These are phyloP conservation scores for Drosophila trapezifrons DNA, from an alignment of 1,140 invertebrate genomes.

Conservation along the genomic window DNA sequence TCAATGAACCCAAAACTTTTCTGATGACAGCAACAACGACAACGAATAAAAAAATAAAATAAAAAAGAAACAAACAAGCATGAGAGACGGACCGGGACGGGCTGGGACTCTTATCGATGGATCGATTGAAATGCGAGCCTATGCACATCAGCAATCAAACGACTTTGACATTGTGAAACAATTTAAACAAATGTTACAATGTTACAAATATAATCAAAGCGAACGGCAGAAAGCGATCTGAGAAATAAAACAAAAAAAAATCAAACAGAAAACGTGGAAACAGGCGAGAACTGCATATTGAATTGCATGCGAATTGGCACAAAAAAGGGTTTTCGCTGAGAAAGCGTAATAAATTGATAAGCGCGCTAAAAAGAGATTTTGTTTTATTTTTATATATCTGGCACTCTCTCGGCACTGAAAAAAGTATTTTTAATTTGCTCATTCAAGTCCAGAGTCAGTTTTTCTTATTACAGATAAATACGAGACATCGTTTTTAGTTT, in stretches of 20 bases:
- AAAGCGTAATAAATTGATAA: slow-evolving; percentile 58
- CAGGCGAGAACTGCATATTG: slow-evolving; percentile 48
- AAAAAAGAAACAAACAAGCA: not conserved
- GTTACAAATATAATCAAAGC: slow-evolving; percentile 14
- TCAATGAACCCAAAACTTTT: slow-evolving; percentile 67
- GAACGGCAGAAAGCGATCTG: slow-evolving; percentile 12
- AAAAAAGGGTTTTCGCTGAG: slow-evolving; percentile 50
- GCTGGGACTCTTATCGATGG: slow-evolving; percentile 24
- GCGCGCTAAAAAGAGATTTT: slow-evolving; percentile 41
- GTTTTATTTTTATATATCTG: slow-evolving; percentile 2
- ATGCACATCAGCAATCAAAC: slow-evolving; percentile 17
- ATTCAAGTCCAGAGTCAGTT: no score
- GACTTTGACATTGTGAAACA: slow-evolving; percentile 70
- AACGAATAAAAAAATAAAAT: slow-evolving; percentile 8
- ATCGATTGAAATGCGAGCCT: slow-evolving; percentile 58
- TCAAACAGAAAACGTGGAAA: slow-evolving; percentile 23
- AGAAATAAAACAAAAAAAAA: slow-evolving; percentile 19
- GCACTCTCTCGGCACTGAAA: not conserved
- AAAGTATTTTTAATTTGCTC: no score
- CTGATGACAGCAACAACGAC: slow-evolving; percentile 33
- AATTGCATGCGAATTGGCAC: slow-evolving; percentile 74
- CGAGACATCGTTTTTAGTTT: no score
- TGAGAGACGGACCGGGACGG: not conserved
- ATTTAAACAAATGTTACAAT: slow-evolving; percentile 18
- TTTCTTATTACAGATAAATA: not conserved